Conservation (phyloP, 2,113 vertebrate species). For the Chrysemys picta region DNA sequence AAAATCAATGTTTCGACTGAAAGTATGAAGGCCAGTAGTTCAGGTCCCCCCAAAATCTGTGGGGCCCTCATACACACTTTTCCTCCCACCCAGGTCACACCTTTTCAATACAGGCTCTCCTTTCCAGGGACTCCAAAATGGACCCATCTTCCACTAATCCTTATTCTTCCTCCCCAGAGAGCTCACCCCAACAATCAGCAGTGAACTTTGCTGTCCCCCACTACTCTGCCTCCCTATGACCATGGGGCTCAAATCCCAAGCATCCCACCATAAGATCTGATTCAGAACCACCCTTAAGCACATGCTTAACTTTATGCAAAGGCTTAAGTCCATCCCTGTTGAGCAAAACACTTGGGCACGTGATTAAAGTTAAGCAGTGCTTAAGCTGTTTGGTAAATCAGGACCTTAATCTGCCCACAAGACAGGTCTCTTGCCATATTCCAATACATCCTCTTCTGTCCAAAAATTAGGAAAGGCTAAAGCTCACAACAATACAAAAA, state of each 20-base stretch:
- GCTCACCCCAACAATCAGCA: background rate
- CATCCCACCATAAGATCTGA: background rate
- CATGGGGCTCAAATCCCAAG: background rate
- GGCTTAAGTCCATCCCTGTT: background rate
- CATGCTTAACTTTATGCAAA: background rate
- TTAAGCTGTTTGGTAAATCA: accelerated
- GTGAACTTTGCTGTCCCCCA: background rate
- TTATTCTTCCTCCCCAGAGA: background rate
- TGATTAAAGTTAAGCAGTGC: background rate
- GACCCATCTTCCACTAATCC: background rate
- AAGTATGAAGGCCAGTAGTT: background rate
- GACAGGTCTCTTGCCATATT: background rate
- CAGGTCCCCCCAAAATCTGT: background rate
- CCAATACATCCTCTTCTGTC: background rate
- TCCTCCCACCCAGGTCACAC: background rate
- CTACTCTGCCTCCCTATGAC: background rate
- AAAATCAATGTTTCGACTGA: background rate
- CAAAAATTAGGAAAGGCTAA: background rate
- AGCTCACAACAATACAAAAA: background rate
- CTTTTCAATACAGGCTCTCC: background rate
- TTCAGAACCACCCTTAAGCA: background rate
- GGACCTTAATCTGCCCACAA: background rate
- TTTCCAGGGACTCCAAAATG: background rate
- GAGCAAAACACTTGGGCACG: background rate
- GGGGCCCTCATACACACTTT: background rate